Conservation (phyloP, 2,888 invertebrate genomes). For the Iphiclides podalirius region DNA sequence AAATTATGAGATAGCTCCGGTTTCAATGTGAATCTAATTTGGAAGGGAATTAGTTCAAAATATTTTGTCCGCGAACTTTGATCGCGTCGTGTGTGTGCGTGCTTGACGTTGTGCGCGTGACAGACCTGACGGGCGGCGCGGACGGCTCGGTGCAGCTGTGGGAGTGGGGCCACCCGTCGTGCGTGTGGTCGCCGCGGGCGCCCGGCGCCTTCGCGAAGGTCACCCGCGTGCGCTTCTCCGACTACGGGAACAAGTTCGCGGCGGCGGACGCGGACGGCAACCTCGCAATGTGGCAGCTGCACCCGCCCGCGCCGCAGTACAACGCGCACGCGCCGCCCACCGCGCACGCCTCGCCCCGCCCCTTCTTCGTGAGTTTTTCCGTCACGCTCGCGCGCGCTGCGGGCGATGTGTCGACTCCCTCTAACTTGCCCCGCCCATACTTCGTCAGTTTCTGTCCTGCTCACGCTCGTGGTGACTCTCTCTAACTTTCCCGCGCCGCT, state of each 20-base stretch:
- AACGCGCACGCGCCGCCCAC: constrained; percentile 55
- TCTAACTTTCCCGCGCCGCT: no score
- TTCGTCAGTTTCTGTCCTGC: no score
- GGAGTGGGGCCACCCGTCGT: constrained; percentile 98
- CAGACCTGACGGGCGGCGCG: constrained; percentile 95
- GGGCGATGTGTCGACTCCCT: no score
- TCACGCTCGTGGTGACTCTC: no score
- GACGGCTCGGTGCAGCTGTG: constrained; percentile 97
- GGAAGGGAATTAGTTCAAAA: no score
- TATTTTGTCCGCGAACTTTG: no score
- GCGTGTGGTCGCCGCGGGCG: constrained; percentile 94
- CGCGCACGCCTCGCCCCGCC: constrained; percentile 81
- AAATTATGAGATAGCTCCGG: no score
- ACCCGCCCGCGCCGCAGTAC: constrained; percentile 82
- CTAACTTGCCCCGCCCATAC: no score
- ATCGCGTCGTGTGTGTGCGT: no score
- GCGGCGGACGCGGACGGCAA: constrained; percentile 98
- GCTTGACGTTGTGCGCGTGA: no score
- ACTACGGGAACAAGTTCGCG: constrained; percentile 99
- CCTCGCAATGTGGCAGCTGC: constrained; percentile 96
- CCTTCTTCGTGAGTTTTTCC: constrained; percentile 91
- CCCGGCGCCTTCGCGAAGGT: constrained; percentile 97
- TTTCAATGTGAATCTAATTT: no score
- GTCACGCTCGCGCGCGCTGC: no score
- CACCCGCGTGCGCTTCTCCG: constrained; percentile 96